Base-by-base conservation (phyloP, 2,797 vertebrate species). In the Sebastes goodei region DNA sequence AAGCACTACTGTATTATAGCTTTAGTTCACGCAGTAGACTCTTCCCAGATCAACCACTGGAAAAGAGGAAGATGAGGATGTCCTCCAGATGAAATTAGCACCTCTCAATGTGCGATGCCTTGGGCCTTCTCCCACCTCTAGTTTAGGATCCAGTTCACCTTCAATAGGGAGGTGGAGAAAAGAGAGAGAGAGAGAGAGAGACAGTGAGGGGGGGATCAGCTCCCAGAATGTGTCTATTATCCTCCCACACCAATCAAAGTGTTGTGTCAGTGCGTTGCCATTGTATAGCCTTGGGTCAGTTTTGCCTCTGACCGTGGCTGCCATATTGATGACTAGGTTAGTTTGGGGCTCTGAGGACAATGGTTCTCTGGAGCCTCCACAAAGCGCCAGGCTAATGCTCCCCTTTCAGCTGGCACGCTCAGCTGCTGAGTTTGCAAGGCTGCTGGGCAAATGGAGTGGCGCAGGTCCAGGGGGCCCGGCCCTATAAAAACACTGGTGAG, bases 401-500 rank as follows among this genome's bases (percentile, higher is more conserved):
- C 89, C 94, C 93, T 95, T 96, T 95, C 93, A 95, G 89, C 91
- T 23, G 82, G 63, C 66, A 89, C 65, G 83, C 65, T 90, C 82
- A 93, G 84, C 92, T 95, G 97, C 97, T 97, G 97, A 98, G 96
- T 97, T 95, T 97, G 97, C 97, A 91, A 93, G 93, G 94, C 91
- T 92, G 85, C 80, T 80, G 84, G 91, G 91, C 91, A 80, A 92
- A 93, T 93, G 94, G 89, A 90, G 92, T 92, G 89, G 85, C 93
- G 81, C 75, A 57, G 78, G 84, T 83, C 86, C 75, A 85, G 88
- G 92, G 89, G 91, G 85, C 78, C 80, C 64, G 65, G 91, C 86
- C 89, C 95, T 98, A 97, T 99, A 99, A 97, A 98, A 95, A 87
- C 91, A 70, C 88, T 60, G 77, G 80, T 76, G 82, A 87, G 90